These are phyloP conservation scores for Ylistrum balloti DNA, from an alignment of 1,140 invertebrate species.

Conservation along the genomic window DNA sequence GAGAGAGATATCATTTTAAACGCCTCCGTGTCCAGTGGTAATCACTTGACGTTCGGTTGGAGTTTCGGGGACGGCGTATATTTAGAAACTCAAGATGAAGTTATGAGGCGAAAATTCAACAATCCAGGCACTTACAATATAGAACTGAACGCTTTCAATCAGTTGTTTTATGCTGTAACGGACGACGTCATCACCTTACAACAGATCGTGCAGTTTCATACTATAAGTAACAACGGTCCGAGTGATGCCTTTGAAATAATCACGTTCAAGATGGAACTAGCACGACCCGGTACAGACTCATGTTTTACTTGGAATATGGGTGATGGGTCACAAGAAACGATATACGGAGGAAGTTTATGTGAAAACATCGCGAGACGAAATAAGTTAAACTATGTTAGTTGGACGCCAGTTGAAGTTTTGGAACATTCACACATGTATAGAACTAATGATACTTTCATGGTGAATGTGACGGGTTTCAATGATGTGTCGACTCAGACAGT, in stretches of 20 bases:
- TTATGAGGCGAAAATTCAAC: constrained; percentile 54
- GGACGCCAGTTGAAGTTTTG: constrained; percentile 48
- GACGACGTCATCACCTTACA: constrained; percentile 54
- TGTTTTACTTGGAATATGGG: constrained; percentile 71
- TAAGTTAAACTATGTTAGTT: constrained; percentile 49
- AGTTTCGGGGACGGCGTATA: constrained; percentile 60
- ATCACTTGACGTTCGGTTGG: constrained; percentile 67
- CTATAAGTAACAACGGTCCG: constrained; percentile 68
- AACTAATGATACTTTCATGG: constrained; percentile 65
- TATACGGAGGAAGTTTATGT: constrained; percentile 65
- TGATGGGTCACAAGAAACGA: constrained; percentile 57
- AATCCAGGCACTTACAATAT: constrained; percentile 55
- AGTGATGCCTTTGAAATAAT: constrained; percentile 62
- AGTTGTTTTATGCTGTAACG: constrained; percentile 56
- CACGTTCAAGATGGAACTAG: constrained; percentile 60
- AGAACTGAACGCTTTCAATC: constrained; percentile 66
- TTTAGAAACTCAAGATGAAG: neutral
- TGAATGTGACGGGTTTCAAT: constrained; percentile 63
- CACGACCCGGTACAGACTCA: constrained; percentile 62
- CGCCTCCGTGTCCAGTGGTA: constrained; percentile 61
- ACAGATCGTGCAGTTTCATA: constrained; percentile 64
- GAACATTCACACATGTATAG: constrained; percentile 62
- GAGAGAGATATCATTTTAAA: constrained; percentile 64
- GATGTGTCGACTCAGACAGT: constrained; percentile 61
- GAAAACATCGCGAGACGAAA: constrained; percentile 44